Conservation (phyloP, 2,888 invertebrate genomes). For the Sinhomidia bicolor region DNA sequence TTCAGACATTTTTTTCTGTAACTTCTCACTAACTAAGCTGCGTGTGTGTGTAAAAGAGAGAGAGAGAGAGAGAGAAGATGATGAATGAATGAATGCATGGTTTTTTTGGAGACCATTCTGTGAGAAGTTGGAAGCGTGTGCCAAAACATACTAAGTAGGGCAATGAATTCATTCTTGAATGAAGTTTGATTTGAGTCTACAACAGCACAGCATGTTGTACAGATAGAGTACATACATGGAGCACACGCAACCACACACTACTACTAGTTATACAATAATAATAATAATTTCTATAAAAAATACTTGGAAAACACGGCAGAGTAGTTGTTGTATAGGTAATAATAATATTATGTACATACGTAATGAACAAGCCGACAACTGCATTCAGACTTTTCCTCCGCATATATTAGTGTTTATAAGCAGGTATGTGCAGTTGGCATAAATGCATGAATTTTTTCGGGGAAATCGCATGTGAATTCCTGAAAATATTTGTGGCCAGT, state of each 20-base stretch:
- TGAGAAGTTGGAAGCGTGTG: conserved; percentile 61
- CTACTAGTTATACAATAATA: no score
- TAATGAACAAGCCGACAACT: no score
- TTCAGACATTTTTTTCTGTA: not conserved
- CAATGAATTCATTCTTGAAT: conserved; percentile 69
- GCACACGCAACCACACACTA: not conserved
- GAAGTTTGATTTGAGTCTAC: conserved; percentile 37
- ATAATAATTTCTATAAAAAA: not conserved
- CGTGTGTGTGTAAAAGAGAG: no score
- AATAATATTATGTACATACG: no score
- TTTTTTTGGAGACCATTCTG: conserved; percentile 21
- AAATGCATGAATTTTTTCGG: conserved; percentile 31
- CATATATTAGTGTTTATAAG: not conserved
- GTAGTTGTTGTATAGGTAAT: not conserved
- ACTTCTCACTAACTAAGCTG: conserved; percentile 14
- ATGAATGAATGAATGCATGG: conserved; percentile 15
- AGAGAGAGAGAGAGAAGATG: not conserved
- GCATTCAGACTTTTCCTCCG: no score
- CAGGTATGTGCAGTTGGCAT: not conserved
- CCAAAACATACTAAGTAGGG: conserved; percentile 66
- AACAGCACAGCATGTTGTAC: not conserved
- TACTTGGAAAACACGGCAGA: not conserved
- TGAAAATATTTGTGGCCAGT: not conserved
- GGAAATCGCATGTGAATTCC: conserved; percentile 49
- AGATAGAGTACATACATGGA: not conserved